Evolutionary conservation across 1,140 invertebrate genomes (phyloP).

Genomic region (Arctopsyche grandis): DNA sequence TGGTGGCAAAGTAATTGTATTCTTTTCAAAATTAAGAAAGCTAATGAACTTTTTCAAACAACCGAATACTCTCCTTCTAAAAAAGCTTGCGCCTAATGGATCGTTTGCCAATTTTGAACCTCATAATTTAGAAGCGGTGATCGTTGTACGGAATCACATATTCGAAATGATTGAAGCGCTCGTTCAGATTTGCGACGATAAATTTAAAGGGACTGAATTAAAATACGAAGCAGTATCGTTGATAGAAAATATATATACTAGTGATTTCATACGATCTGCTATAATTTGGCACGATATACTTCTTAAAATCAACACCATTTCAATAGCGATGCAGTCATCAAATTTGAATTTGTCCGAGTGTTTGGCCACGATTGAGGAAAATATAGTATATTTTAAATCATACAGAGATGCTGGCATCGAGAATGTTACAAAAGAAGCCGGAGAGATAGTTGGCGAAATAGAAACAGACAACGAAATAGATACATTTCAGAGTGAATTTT

Average conservation of each 20-base stretch:
- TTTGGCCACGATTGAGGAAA: background rate
- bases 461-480: background rate
- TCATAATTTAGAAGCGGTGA: background rate
- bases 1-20: background rate
- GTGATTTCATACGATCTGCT: background rate
- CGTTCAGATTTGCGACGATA: background rate
- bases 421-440: background rate
- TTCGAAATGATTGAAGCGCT: background rate
- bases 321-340: background rate
- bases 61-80: no score
- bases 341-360: background rate
- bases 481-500: background rate
- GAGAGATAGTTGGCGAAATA: background rate
- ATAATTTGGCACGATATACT: constrained; percentile 9
- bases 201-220: background rate
- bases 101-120: background rate
- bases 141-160: background rate
- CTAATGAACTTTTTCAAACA: background rate
- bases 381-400: background rate
- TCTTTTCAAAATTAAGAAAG: background rate
- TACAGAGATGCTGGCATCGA: background rate
- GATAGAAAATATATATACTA: background rate
- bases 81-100: background rate
- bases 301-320: background rate
- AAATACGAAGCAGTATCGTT: background rate